phyloP scores from a whole-genome alignment of 2,113 vertebrate species.

The Panurus biarmicus region DNA sequence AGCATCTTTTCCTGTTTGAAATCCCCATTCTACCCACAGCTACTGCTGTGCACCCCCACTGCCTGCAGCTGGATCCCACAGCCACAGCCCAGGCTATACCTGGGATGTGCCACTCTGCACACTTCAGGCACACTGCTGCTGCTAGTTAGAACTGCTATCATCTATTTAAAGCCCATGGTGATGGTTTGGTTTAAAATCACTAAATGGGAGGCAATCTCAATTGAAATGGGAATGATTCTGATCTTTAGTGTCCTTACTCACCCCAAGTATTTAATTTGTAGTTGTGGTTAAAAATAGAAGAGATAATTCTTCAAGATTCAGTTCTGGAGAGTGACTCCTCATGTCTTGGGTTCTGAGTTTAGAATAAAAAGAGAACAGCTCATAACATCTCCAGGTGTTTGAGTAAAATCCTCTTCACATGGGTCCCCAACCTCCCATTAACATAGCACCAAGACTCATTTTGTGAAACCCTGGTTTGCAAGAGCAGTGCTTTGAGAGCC shows the following conservation, averaged over 20 bases:
- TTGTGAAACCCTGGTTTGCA: background rate
- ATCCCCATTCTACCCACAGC: background rate
- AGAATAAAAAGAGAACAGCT: background rate
- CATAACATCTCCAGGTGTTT: background rate
- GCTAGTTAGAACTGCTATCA: background rate
- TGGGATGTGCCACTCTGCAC: background rate
- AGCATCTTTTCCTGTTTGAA: background rate
- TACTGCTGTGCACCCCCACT: background rate
- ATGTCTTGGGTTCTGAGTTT: background rate
- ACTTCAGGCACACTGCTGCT: background rate
- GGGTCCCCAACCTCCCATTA: background rate
- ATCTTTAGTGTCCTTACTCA: background rate
- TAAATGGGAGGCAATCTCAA: background rate
- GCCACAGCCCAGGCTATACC: accelerated
- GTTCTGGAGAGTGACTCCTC: background rate
- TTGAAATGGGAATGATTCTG: background rate
- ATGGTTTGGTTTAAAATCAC: background rate
- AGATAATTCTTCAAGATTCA: background rate
- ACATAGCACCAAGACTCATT: background rate
- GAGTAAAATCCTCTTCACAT: background rate
- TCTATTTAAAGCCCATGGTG: background rate
- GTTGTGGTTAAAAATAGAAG: background rate
- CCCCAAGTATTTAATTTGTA: background rate
- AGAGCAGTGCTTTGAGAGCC: background rate
- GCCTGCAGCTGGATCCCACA: background rate